Conservation (phyloP, 2,888 invertebrate species). For the Drosophila multiciliata region DNA sequence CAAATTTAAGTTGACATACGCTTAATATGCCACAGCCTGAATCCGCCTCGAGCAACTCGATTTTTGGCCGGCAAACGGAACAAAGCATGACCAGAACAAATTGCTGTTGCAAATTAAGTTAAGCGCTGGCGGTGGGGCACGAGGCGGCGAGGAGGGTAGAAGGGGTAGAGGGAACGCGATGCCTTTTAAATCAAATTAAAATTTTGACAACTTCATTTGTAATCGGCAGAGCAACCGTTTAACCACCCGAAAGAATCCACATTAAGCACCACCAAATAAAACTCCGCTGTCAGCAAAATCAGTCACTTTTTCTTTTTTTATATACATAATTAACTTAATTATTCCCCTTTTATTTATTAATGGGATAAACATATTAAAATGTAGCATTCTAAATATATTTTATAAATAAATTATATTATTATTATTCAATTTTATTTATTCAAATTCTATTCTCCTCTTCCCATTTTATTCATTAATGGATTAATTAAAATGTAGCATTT, state of each 20-base stretch:
- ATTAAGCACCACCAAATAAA: constrained; percentile 3
- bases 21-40: constrained; percentile 43
- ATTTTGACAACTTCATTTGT: constrained; percentile 83
- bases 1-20: constrained; percentile 63
- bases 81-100: constrained; percentile 63
- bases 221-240: constrained; percentile 52
- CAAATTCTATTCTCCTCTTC: not conserved
- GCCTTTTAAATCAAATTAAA: constrained; percentile 78
- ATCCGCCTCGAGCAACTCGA: not conserved
- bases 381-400: not conserved
- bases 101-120: constrained; percentile 69
- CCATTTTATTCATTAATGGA: not conserved
- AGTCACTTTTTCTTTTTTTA: not conserved
- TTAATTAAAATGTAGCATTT: not conserved
- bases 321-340: not conserved
- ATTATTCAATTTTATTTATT: not conserved
- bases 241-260: constrained; percentile 14
- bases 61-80: constrained; percentile 3
- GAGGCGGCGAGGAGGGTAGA: not conserved
- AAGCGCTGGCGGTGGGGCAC: constrained; percentile 20
- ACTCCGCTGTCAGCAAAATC: not conserved
- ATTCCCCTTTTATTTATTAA: not conserved
- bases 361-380: not conserved
- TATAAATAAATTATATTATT: not conserved
- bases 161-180: constrained; percentile 14